Base-by-base conservation (phyloP, 2,797 vertebrate genomes). In the Oophaga sylvatica region DNA sequence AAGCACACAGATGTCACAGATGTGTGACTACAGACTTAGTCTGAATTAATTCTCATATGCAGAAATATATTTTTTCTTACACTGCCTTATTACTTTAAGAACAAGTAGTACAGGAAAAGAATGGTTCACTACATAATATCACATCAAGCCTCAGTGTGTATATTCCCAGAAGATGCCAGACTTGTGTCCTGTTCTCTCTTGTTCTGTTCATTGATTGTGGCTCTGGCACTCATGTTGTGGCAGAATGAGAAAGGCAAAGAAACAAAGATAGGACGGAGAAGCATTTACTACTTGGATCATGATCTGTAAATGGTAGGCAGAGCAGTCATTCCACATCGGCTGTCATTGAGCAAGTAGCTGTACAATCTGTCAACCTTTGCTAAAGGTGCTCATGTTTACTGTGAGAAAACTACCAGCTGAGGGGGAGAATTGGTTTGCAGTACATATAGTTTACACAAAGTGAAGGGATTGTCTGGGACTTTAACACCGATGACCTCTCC, bases 281-380 rank as follows among this genome's bases (percentile, higher is more conserved):
- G 35, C 79, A 76, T 87, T 87, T 81, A 87, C 81, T 81, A 76
- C 85, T 81, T 81, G 81, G 79, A 87, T 87, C 85, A 81, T 73
- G 79, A 81, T 87, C 85, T 81, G 48, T 87, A 87, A 81, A 76
- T 76, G 79, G 85, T 70, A 87, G 79, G 70, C 67, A 87, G 79
- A 76, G 67, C n/a, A 81, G 70, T 87, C 85, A 87, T 81, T 87
- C 79, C 60, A n/a, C 70, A 87, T 79, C 75, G 31, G 79, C 68
- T 87, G 85, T 87, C 85, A 81, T 75, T 76, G 73, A 60, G 79
- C 56, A 70, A 81, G 68, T 81, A 68, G 65, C 67, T 81, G 68
- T 81, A 71, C 85, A 81, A 87, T 87, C 57, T 87, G 68, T 87
- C 85, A 85, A 41, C 45, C 83, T 73, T 65, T 5, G 17, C 9